A percentile compares a stretch with the other conserved stretches of the same genome.
Evolutionary conservation across 2,888 invertebrate genomes (phyloP).

Genomic region (Dasysyrphus albostriatus): DNA sequence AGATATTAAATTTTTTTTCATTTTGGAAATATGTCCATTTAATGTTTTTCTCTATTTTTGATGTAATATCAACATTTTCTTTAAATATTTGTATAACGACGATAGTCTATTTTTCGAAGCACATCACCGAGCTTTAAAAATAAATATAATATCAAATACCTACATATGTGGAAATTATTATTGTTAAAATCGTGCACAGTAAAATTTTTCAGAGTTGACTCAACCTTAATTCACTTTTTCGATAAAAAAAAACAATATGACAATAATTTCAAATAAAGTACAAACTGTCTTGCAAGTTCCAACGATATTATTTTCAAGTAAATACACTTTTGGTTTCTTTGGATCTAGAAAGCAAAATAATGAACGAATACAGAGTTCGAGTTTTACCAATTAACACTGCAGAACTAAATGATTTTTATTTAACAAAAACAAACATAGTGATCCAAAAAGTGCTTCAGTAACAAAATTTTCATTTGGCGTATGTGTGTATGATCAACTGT

Average conservation of each 20-base stretch:
- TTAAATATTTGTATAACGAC: slow-evolving; percentile 54
- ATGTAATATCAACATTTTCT: slow-evolving; percentile 36
- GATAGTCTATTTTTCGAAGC: not conserved
- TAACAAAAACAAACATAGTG: slow-evolving; percentile 45
- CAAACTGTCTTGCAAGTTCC: not conserved
- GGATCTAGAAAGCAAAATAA: slow-evolving; percentile 65
- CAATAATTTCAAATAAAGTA: slow-evolving; percentile 27
- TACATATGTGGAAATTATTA: not conserved
- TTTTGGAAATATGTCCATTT: not conserved
- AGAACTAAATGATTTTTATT: slow-evolving; percentile 69
- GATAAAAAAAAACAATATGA: not conserved
- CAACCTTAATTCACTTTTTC: slow-evolving; percentile 53
- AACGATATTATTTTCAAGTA: slow-evolving; percentile 15
- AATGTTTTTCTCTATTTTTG: slow-evolving; percentile 9
- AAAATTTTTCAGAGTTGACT: slow-evolving; percentile 32
- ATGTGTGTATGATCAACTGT: slow-evolving; percentile 61
- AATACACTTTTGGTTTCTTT: slow-evolving; percentile 54
- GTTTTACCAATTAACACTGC: slow-evolving; percentile 72
- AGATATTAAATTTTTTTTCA: not conserved
- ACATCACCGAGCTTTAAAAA: not conserved
- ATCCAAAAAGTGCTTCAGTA: slow-evolving; percentile 35
- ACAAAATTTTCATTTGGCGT: slow-evolving; percentile 15
- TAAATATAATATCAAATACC: not conserved
- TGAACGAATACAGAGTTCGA: slow-evolving; percentile 57
- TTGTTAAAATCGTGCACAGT: not conserved